Conservation (phyloP, 2,888 invertebrate genomes). For the Luperina nickerlii region DNA sequence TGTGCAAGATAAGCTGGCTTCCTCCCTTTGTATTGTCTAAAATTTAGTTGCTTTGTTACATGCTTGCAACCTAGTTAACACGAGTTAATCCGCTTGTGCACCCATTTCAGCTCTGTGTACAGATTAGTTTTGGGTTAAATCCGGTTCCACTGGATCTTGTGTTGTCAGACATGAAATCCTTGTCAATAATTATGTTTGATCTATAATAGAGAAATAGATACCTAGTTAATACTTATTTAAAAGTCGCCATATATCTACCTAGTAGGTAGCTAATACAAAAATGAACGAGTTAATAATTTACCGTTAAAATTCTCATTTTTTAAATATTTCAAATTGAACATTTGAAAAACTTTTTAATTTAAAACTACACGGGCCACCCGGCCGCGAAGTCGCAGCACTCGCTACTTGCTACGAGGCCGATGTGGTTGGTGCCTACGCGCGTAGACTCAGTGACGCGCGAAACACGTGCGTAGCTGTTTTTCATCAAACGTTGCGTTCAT, state of each 20-base stretch:
- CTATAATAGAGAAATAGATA: neutral
- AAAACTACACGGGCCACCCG: conserved; percentile 41
- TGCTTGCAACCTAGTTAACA: conserved; percentile 69
- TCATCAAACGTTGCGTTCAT: conserved; percentile 74
- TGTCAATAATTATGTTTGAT: neutral
- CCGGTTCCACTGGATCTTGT: conserved; percentile 27
- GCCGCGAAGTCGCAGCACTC: conserved; percentile 53
- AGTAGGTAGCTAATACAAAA: neutral
- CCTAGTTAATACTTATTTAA: neutral
- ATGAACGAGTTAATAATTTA: neutral
- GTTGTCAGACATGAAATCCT: conserved; percentile 6
- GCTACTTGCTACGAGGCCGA: conserved; percentile 51
- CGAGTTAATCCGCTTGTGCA: conserved; percentile 58
- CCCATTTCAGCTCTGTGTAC: conserved; percentile 51
- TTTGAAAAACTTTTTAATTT: conserved; percentile 56
- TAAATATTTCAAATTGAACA: conserved; percentile 29
- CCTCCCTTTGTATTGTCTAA: conserved; percentile 76
- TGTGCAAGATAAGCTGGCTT: conserved; percentile 80
- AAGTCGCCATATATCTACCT: neutral
- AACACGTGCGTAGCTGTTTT: conserved; percentile 71
- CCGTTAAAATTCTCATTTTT: neutral
- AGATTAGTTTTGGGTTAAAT: conserved; percentile 42
- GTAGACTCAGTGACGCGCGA: conserved; percentile 72
- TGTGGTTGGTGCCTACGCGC: conserved; percentile 37
- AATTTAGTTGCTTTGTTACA: conserved; percentile 76